These are phyloP conservation scores for Drepana falcataria DNA, from an alignment of 2,888 invertebrate genomes.

Conservation along the genomic window DNA sequence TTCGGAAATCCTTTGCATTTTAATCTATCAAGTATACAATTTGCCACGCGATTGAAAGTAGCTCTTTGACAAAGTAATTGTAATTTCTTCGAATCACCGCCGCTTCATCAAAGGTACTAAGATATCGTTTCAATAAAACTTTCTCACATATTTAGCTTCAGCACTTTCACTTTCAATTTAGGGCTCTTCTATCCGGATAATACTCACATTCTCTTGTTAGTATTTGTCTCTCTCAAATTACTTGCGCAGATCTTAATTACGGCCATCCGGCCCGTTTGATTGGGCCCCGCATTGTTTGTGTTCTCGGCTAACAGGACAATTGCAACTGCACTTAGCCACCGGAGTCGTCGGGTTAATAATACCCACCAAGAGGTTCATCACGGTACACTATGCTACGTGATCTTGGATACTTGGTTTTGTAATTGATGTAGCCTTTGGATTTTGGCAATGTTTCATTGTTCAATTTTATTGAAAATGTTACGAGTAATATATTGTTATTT, in stretches of 20 bases:
- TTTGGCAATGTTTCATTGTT: no score
- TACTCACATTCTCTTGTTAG: conserved; percentile 28
- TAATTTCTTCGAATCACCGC: no score
- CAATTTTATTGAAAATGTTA: no score
- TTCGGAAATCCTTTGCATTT: no score
- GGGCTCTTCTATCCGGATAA: conserved; percentile 7
- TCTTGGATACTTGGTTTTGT: conserved; percentile 21
- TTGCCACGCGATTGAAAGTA: no score
- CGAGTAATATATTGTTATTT: no score
- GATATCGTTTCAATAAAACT: no score
- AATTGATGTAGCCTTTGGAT: conserved; percentile 21
- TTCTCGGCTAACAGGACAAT: conserved; percentile 52
- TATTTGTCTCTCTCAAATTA: conserved; percentile 56
- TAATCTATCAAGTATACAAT: no score
- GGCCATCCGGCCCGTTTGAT: conserved; percentile 63
- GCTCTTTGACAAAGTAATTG: no score
- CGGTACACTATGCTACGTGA: conserved; percentile 7
- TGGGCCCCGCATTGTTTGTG: conserved; percentile 64
- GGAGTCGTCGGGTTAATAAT: conserved; percentile 31
- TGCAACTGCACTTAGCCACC: conserved; percentile 53
- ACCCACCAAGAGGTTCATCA: conserved; percentile 13
- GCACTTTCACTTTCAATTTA: no score
- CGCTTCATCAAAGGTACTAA: no score
- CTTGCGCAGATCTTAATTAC: conserved; percentile 67
- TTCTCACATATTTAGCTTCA: no score